Evolutionary conservation across 2,113 vertebrate genomes (phyloP).

Genomic region (Eupsittula cactorum): DNA sequence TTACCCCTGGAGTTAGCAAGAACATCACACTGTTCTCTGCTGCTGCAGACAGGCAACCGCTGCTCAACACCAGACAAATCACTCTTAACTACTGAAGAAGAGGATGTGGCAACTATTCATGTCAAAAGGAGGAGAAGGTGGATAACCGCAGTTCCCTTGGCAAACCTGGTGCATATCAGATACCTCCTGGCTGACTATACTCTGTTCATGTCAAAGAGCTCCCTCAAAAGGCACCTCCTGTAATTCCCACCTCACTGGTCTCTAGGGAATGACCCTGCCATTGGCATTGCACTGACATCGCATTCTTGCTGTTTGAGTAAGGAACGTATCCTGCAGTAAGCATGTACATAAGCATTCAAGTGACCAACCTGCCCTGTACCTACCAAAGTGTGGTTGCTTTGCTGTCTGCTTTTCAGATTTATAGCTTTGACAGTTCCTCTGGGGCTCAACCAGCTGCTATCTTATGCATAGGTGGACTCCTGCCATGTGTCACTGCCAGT

Average conservation of each 20-base stretch:
- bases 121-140: neutral
- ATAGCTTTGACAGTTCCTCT: neutral
- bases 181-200: neutral
- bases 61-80: neutral
- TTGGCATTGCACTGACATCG: neutral
- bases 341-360: neutral
- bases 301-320: neutral
- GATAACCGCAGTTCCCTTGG: neutral
- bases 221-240: neutral
- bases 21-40: neutral
- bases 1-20: neutral
- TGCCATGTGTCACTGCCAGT: slow-evolving; percentile 21
- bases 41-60: neutral
- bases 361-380: neutral
- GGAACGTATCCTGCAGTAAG: neutral
- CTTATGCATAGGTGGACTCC: neutral
- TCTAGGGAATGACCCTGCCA: neutral
- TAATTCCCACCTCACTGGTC: neutral
- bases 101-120: neutral
- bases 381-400: neutral
- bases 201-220: neutral
- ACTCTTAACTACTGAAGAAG: neutral
- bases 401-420: neutral
- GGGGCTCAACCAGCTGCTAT: slow-evolving; percentile 24
- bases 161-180: neutral